phyloP scores from a whole-genome alignment of 2,888 invertebrate species.

The Scotopteryx bipunctaria region DNA sequence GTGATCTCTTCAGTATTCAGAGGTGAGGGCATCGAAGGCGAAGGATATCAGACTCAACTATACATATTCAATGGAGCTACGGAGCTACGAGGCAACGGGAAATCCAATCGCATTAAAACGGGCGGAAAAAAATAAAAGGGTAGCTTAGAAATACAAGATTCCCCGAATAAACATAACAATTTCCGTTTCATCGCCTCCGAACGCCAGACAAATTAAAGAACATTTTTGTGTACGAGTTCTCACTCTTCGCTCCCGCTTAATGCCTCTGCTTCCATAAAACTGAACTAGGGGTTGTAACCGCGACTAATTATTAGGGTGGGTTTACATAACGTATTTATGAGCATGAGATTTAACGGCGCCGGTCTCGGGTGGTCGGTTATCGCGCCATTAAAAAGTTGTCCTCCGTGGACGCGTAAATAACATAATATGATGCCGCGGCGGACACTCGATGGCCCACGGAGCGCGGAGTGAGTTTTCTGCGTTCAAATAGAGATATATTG shows the following conservation, averaged over 20 bases:
- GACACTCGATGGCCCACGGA: constrained; percentile 39
- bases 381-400: constrained; percentile 81
- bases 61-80: constrained; percentile 65
- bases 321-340: constrained; percentile 83
- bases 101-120: constrained; percentile 75
- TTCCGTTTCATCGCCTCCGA: constrained; percentile 72
- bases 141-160: constrained; percentile 64
- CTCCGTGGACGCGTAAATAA: constrained; percentile 78
- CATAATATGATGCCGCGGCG: constrained; percentile 63
- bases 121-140: constrained; percentile 61
- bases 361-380: constrained; percentile 82
- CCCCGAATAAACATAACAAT: constrained; percentile 75
- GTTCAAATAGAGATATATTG: constrained; percentile 4
- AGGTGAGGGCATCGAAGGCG: constrained; percentile 52
- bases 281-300: constrained; percentile 79
- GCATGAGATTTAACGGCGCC: constrained; percentile 77
- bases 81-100: constrained; percentile 34
- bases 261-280: constrained; percentile 74
- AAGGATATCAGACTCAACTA: constrained; percentile 57
- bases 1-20: constrained; percentile 47
- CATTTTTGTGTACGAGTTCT: constrained; percentile 71
- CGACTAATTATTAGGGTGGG: constrained; percentile 83
- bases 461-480: neutral
- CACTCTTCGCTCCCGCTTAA: constrained; percentile 62
- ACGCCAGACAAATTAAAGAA: constrained; percentile 77